Percentiles rank a stretch among this genome's conserved stretches.
Conservation (phyloP, 1,140 invertebrate genomes). For the Probaryconus sp. region DNA sequence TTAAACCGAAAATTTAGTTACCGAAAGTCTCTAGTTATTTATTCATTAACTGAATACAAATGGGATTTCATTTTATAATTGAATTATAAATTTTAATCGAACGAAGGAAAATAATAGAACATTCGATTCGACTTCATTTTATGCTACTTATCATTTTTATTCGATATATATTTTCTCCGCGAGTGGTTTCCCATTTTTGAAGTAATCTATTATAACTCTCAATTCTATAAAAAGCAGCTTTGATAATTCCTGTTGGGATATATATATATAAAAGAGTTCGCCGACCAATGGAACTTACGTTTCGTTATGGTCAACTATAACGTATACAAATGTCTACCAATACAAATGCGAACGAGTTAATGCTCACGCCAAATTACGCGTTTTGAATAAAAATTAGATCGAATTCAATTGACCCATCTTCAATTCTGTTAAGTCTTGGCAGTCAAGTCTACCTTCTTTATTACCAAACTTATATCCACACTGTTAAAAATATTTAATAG, state of each 20-base stretch:
- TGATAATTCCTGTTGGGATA: conserved; percentile 24
- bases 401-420: conserved; percentile 43
- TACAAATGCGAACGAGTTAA: conserved; percentile 28
- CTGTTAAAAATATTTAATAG: neutral
- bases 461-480: conserved; percentile 41
- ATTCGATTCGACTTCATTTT: conserved; percentile 6
- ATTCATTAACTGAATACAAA: too few relatives aligned
- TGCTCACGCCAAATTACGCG: conserved; percentile 44
- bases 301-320: conserved; percentile 31
- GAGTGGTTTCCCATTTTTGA: conserved; percentile 42
- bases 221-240: conserved; percentile 47
- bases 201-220: conserved; percentile 55
- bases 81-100: too few relatives aligned
- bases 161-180: conserved; percentile 39
- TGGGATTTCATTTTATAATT: too few relatives aligned
- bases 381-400: conserved; percentile 57
- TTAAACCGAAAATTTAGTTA: too few relatives aligned
- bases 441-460: conserved; percentile 44
- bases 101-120: conserved; percentile 18
- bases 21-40: too few relatives aligned
- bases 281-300: conserved; percentile 43
- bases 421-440: conserved; percentile 36
- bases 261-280: conserved; percentile 28
- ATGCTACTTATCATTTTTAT: conserved; percentile 30
- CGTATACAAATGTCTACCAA: neutral